Evolutionary conservation across 2,113 vertebrate genomes (phyloP).

Genomic region (Onychostoma macrolepis): DNA sequence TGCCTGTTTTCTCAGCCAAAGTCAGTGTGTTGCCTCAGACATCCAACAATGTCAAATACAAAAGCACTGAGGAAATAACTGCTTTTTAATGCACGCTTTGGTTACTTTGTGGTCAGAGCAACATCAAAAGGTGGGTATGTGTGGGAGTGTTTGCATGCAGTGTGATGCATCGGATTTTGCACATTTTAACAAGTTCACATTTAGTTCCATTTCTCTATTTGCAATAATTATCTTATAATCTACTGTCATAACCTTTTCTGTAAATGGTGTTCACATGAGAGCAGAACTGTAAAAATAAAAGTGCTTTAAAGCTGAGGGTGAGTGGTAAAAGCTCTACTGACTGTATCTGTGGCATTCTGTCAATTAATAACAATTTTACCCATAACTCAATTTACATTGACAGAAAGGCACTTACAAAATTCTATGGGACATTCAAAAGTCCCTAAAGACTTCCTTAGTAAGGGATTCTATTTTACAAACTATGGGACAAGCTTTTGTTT

Average conservation of each 20-base stretch:
- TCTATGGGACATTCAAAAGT: neutral
- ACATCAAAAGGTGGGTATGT: neutral
- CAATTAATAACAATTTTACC: neutral
- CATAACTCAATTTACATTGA: neutral
- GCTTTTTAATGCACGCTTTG: neutral
- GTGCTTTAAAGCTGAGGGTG: neutral
- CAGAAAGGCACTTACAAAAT: neutral
- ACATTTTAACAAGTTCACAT: neutral
- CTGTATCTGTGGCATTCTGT: neutral
- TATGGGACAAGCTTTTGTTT: neutral
- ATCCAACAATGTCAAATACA: neutral
- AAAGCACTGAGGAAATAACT: neutral
- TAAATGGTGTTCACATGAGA: too few relatives aligned
- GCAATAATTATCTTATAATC: too few relatives aligned
- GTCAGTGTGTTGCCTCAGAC: neutral
- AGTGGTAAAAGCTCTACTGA: neutral
- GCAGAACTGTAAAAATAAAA: too few relatives aligned
- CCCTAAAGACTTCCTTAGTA: neutral
- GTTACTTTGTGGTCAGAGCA: conserved; percentile 24
- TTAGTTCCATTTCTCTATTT: neutral
- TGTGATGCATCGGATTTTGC: conserved; percentile 16
- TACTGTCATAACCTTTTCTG: too few relatives aligned
- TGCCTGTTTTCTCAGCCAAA: neutral
- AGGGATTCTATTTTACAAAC: neutral
- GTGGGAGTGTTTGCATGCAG: neutral